Percentiles rank a stretch among this genome's conserved stretches.
Conservation (phyloP, 2,797 vertebrate species). For the Helostoma temminkii region DNA sequence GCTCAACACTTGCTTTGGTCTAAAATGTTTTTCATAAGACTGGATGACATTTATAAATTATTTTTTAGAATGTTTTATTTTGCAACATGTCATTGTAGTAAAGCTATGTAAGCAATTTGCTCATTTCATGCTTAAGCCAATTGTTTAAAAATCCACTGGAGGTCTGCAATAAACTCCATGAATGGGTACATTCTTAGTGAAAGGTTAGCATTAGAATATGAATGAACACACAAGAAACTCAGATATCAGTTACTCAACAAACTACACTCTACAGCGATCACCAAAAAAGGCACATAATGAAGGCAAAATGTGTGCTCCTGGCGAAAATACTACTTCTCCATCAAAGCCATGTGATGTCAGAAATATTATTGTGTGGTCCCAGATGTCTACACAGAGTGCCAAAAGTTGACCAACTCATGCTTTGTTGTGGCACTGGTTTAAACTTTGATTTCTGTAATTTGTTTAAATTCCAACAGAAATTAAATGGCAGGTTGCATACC, state of each 20-base stretch:
- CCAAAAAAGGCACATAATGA: slow-evolving; percentile 1
- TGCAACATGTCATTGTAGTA: neutral
- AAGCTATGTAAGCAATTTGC: neutral
- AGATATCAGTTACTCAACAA: neutral
- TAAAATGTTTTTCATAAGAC: neutral
- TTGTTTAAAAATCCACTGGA: neutral
- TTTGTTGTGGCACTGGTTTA: slow-evolving; percentile 40
- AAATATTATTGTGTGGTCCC: neutral
- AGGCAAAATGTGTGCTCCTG: neutral
- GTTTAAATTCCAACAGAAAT: slow-evolving; percentile 17
- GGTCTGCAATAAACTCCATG: slow-evolving; percentile 2
- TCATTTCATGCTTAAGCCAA: neutral
- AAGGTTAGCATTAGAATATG: slow-evolving; percentile 6
- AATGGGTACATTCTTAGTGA: neutral
- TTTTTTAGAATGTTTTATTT: slow-evolving; percentile 3
- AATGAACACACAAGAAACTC: neutral
- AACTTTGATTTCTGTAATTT: slow-evolving; percentile 18
- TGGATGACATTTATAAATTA: slow-evolving; percentile 5
- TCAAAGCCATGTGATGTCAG: slow-evolving; percentile 8
- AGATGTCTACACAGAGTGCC: neutral
- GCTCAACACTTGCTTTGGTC: slow-evolving; percentile 12
- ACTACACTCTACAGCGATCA: neutral
- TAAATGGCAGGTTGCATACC: slow-evolving; percentile 30
- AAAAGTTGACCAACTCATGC: slow-evolving; percentile 14
- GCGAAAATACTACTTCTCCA: slow-evolving; percentile 12